Evolutionary conservation across 1,140 invertebrate species (phyloP).

Genomic region (Drosophila tropicalis): DNA sequence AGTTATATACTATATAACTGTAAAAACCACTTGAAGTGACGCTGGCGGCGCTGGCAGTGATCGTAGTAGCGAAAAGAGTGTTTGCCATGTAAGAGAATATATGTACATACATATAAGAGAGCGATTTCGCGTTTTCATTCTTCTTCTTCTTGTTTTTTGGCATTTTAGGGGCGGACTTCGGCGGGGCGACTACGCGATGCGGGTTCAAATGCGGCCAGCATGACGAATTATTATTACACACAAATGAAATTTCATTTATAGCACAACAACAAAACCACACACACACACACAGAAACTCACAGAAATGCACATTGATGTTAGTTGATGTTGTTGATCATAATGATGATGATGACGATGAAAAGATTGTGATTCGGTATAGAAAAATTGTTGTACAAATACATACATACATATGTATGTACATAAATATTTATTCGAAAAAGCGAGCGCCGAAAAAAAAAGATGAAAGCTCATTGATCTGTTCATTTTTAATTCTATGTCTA

Average conservation of each 20-base stretch:
- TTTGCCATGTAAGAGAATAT: constrained; percentile 28
- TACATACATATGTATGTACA: constrained; percentile 1
- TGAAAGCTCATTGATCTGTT: constrained; percentile 71
- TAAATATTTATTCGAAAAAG: constrained; percentile 22
- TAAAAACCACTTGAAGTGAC: constrained; percentile 72
- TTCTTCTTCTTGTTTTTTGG: constrained; percentile 39
- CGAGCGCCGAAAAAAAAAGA: constrained; percentile 32
- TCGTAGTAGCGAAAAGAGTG: constrained; percentile 41
- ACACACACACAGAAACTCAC: constrained; percentile 23
- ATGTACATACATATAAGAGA: constrained; percentile 16
- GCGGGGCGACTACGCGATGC: constrained; percentile 49
- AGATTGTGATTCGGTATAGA: constrained; percentile 40
- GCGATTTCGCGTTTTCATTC: constrained; percentile 20
- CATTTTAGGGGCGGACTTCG: constrained; percentile 67
- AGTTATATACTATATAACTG: constrained; percentile 68
- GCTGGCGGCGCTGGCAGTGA: constrained; percentile 46
- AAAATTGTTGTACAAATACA: neutral
- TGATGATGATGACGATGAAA: constrained; percentile 40
- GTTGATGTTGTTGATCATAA: constrained; percentile 49
- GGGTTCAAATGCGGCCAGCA: constrained; percentile 79
- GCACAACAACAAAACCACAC: constrained; percentile 36
- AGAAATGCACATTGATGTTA: constrained; percentile 68
- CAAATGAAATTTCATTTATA: constrained; percentile 72
- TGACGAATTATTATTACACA: constrained; percentile 80
- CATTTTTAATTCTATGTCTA: constrained; percentile 19